Evolutionary conservation across 2,797 vertebrate genomes (phyloP).

Genomic region (Melanotaenia parkinsoni): DNA sequence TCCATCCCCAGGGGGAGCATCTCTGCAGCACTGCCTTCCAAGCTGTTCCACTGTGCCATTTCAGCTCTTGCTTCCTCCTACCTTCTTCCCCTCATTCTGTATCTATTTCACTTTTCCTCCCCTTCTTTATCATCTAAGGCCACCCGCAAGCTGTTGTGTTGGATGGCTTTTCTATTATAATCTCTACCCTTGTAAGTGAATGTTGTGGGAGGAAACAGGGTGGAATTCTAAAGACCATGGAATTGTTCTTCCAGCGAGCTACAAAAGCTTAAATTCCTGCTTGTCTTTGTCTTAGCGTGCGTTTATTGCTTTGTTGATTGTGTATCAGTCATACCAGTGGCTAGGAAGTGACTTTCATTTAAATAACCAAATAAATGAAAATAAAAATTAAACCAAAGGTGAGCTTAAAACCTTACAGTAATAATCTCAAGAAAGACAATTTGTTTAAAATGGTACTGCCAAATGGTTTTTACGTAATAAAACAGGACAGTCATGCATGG

Average conservation of each 20-base stretch:
- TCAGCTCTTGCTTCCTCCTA: constrained; percentile 28
- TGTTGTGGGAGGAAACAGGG: constrained; percentile 63
- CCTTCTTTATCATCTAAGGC: constrained; percentile 53
- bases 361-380: constrained; percentile 19
- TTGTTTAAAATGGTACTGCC: no score
- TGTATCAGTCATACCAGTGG: constrained; percentile 18
- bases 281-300: constrained; percentile 10
- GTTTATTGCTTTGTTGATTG: constrained; percentile 13
- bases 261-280: constrained; percentile 29
- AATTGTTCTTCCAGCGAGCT: constrained; percentile 35
- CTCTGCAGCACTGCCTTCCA: constrained; percentile 65
- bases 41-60: constrained; percentile 68
- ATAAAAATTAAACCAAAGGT: neutral
- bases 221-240: constrained; percentile 29
- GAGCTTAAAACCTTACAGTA: neutral
- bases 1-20: constrained; percentile 67
- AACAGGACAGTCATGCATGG: no score
- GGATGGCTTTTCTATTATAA: constrained; percentile 59
- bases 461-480: no score
- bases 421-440: neutral
- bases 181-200: constrained; percentile 67
- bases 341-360: constrained; percentile 17
- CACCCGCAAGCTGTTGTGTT: constrained; percentile 50
- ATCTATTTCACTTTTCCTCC: constrained; percentile 46
- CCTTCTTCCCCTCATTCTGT: constrained; percentile 17